A percentile compares a stretch with the other conserved stretches of the same genome.
phyloP scores from a whole-genome alignment of 2,113 vertebrate genomes.

The Sciurus niger region DNA sequence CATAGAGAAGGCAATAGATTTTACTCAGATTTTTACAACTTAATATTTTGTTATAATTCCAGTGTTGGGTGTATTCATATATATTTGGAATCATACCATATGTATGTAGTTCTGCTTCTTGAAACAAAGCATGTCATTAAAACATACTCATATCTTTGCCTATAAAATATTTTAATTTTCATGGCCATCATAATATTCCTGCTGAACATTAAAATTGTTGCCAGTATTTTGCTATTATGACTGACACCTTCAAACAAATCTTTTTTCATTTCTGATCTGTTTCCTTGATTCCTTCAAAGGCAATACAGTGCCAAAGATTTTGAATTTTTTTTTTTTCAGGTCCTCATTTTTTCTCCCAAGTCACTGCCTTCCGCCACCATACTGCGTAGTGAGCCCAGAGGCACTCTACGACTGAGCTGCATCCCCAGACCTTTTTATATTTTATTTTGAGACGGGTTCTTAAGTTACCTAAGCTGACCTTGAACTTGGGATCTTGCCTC shows the following conservation, averaged over 20 bases:
- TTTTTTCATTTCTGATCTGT: background rate
- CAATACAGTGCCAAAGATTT: background rate
- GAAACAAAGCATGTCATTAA: background rate
- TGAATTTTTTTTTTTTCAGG: conserved; percentile 25
- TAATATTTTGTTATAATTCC: background rate
- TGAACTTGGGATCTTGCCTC: background rate
- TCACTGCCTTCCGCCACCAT: background rate
- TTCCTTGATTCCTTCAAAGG: conserved; percentile 40
- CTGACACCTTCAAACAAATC: conserved; percentile 37
- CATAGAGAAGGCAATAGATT: background rate
- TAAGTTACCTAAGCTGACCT: background rate
- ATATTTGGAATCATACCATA: background rate
- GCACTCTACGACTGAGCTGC: background rate
- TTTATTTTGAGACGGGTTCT: background rate
- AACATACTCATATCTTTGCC: background rate
- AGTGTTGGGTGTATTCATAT: background rate
- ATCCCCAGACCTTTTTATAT: background rate
- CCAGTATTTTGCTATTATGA: background rate
- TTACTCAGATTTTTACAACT: background rate
- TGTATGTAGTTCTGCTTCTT: background rate
- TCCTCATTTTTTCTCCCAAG: background rate
- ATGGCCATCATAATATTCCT: background rate
- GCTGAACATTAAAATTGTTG: background rate
- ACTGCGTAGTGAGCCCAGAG: background rate
- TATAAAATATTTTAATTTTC: background rate